Evolutionary conservation across 2,113 vertebrate genomes (phyloP).

Genomic region (Alectura lathami): DNA sequence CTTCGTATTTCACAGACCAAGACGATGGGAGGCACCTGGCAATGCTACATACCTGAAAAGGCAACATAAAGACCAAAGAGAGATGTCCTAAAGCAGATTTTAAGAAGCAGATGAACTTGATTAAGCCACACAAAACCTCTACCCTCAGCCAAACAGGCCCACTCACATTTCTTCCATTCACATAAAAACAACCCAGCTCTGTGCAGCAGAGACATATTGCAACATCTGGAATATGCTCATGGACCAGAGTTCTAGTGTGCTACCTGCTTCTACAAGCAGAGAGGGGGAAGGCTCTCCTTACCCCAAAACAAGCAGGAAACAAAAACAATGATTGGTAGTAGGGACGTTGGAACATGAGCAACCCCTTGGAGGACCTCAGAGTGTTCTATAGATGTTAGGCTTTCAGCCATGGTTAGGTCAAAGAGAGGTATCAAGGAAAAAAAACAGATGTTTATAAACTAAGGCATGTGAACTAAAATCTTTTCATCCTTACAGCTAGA

Average conservation of each 20-base stretch:
- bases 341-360: neutral
- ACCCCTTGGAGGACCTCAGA: neutral
- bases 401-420: neutral
- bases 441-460: neutral
- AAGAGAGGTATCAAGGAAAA: neutral
- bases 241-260: neutral
- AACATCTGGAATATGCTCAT: accelerated
- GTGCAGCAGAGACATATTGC: neutral
- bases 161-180: neutral
- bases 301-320: neutral
- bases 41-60: neutral
- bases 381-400: neutral
- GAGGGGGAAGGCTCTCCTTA: neutral
- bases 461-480: neutral
- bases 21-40: neutral
- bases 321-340: neutral
- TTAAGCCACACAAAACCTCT: neutral
- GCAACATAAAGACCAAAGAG: neutral
- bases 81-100: neutral
- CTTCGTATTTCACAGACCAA: neutral
- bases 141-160: neutral
- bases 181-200: accelerated
- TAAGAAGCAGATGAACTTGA: neutral
- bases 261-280: neutral
- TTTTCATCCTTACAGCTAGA: neutral